Base-by-base conservation (phyloP, 2,797 vertebrate species). In the Sylvia borin region DNA sequence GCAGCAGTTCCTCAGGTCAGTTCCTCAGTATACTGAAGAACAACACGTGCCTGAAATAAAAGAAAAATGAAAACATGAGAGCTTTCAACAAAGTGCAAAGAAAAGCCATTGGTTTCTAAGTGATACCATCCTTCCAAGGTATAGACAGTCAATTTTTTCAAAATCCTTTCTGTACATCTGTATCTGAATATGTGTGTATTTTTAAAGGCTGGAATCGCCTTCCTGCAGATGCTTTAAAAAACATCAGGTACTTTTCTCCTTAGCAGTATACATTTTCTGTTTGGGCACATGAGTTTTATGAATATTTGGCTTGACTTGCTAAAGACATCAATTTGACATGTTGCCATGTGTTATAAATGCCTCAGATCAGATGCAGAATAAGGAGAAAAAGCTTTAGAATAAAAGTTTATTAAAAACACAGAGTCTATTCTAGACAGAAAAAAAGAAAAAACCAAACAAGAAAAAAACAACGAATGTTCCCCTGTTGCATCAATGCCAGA, bases 401-500 rank as follows among this genome's bases (percentile, higher is more conserved):
- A 67, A 78, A 93, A 91, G 91, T 96, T 97, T 97, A 97, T 97
- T 97, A 93, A 96, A 97, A 96, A 93, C 95, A 97, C 78, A 75
- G 60, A 66, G 65, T 79, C 87, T 93, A 75, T 93, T 97, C 93
- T 95, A 88, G 84, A 93, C 38, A 34, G 65, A 32, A 87, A 87
- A 64, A 40, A 62, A 43, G 10, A 17, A 48, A 57, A 64, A 81
- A 45, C 10, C 13, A 57, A 77, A 58, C 80, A 78, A 62, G 32
- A 55, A 75, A 78, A 85, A 95, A 94, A 53, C 22, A 72, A 71
- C 64, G 54, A 94, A 93, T 89, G 80, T 97, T 96, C 90, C 93
- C 94, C 92, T 94, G 92, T 96, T 97, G 92, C 94, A 95, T 97
- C 75, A 77, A 84, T 90, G 90, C 93, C 95, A 97, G 94, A 97